Conservation (phyloP, 2,888 invertebrate species). For the Chironomus riparius region DNA sequence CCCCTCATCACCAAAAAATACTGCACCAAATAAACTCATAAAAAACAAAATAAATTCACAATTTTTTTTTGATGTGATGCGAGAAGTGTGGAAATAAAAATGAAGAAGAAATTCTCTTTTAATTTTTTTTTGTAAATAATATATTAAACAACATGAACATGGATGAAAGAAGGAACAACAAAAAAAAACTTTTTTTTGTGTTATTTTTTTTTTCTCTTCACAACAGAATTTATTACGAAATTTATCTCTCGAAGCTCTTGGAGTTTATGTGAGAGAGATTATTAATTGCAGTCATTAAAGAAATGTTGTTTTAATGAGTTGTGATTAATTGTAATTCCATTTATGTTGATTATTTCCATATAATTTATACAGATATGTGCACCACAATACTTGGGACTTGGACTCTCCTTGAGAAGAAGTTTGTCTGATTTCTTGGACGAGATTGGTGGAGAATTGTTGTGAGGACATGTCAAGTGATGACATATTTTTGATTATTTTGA, state of each 20-base stretch:
- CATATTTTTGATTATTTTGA: too few species aligned
- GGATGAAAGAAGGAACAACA: neutral
- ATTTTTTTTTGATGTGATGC: neutral
- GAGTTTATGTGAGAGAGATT: conserved; percentile 8
- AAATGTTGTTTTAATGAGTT: conserved; percentile 26
- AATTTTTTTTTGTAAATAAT: too few species aligned
- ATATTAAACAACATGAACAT: neutral
- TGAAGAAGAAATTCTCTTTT: neutral
- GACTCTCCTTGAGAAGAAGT: too few species aligned
- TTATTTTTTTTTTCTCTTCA: neutral
- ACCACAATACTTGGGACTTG: too few species aligned
- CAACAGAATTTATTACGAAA: conserved; percentile 16
- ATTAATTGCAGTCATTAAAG: conserved; percentile 27
- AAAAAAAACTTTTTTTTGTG: neutral
- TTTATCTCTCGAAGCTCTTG: neutral
- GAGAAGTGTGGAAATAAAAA: conserved; percentile 9
- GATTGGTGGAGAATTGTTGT: too few species aligned
- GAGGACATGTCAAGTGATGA: too few species aligned
- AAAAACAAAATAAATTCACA: too few species aligned
- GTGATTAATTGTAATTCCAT: conserved; percentile 15
- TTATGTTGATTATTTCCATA: too few species aligned
- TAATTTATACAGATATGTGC: too few species aligned
- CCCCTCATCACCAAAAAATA: too few species aligned
- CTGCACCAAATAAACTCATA: too few species aligned
- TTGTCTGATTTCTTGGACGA: too few species aligned